Conservation (phyloP, 2,113 vertebrate genomes). For the Laterallus jamaicensis region DNA sequence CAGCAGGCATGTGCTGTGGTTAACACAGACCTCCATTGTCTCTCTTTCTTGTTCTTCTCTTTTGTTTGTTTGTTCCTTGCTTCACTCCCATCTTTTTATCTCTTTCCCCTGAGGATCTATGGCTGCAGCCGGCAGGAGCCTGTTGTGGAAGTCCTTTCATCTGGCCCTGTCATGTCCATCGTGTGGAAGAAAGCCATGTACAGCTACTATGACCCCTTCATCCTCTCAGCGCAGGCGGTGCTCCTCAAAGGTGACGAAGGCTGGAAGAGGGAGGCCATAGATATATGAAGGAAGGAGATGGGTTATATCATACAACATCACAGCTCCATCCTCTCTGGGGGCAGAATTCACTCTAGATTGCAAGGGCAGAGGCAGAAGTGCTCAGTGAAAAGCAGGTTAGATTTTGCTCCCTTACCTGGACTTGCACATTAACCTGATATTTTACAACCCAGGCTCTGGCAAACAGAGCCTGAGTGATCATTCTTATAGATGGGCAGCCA, state of each 20-base stretch:
- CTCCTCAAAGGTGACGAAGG: conserved; percentile 76
- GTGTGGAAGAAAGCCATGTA: conserved; percentile 93
- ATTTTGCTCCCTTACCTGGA: neutral
- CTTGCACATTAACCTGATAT: neutral
- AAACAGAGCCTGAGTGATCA: neutral
- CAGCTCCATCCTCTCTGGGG: neutral
- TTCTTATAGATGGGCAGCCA: neutral
- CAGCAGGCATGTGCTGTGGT: neutral
- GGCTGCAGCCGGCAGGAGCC: conserved; percentile 89
- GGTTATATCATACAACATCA: neutral
- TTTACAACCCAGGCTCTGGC: neutral
- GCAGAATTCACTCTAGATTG: neutral
- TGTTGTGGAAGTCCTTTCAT: conserved; percentile 83
- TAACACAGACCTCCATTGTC: neutral
- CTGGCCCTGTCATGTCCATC: conserved; percentile 86
- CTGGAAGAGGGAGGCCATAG: neutral
- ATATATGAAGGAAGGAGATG: neutral
- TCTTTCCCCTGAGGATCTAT: conserved; percentile 75
- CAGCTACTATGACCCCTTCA: conserved; percentile 87
- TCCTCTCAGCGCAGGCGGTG: conserved; percentile 81
- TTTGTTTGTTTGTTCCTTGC: neutral
- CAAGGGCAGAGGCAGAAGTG: neutral
- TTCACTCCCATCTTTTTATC: neutral
- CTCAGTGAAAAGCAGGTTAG: neutral
- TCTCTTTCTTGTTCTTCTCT: neutral